These are phyloP conservation scores for Pseudorasbora parva DNA, from an alignment of 2,113 vertebrate species.

Conservation along the genomic window DNA sequence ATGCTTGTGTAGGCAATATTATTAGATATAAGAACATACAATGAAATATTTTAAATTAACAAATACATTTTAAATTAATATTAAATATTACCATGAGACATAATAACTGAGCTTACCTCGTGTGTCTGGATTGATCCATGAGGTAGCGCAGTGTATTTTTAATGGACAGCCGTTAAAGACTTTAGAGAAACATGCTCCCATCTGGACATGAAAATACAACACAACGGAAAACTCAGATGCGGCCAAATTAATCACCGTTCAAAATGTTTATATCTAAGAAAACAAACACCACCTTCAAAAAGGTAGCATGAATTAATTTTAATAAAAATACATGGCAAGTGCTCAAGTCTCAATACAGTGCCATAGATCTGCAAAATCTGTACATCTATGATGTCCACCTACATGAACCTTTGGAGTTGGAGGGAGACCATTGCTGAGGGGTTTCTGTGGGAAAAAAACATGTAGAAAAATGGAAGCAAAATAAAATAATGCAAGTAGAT, in stretches of 20 bases:
- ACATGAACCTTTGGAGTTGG: conserved; percentile 91
- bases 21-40: not conserved
- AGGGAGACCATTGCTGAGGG: conserved; percentile 87
- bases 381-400: conserved; percentile 65
- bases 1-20: not conserved
- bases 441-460: conserved; percentile 74
- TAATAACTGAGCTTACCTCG: conserved; percentile 75
- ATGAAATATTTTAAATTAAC: not conserved
- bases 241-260: not conserved
- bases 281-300: not conserved
- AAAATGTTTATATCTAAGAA: not conserved
- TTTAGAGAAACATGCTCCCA: conserved; percentile 92
- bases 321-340: not conserved
- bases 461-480: not conserved
- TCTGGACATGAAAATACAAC: conserved; percentile 71
- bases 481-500: not conserved
- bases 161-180: conserved; percentile 91
- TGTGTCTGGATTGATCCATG: conserved; percentile 91
- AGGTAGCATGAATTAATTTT: not conserved
- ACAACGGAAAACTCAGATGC: conserved; percentile 52
- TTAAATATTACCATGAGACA: not conserved
- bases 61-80: too few species aligned
- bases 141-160: conserved; percentile 91
- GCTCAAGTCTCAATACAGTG: not conserved
- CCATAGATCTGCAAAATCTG: not conserved